Evolutionary conservation across 1,140 invertebrate genomes (phyloP), one percentile per base, ranked within the genome.

Genomic region (Caenorhabditis latens): DNA sequence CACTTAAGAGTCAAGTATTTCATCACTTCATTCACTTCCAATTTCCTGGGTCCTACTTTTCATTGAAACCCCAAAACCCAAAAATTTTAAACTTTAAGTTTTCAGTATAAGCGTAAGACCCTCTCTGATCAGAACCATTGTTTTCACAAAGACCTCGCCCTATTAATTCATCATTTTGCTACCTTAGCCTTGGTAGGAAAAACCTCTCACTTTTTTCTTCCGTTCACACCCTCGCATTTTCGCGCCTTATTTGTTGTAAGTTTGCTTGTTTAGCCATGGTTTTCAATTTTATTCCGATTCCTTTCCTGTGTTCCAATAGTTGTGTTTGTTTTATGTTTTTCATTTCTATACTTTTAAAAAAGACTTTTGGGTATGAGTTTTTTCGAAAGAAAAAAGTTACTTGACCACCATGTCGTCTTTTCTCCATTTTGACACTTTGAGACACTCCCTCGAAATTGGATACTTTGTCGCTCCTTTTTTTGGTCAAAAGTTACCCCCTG

Each of bases 1-100:
- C 71, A 79, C 71, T 79, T 79, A 46, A 46, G 67, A 71, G 67
- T 71, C 67, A 71, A 71, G 67, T 71, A 79, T 79, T 79, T 79
- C 71, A 50, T 79, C 71, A 79, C 71, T 79, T 79, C 67, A 75
- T 67, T 43, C 71, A 50, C 42, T 58, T 58, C 24, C 43, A n/a
- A 46, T 13, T 50, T 79, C 21, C 43, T 71, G 4, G 24, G 13
- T 63, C 32, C 1, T 2, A n/a, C n/a, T n/a, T n/a, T n/a, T n/a
- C n/a, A 21, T 7, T n/a, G 8, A 75, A 40, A 75, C 9, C 11
- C 21, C 50, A 11, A 40, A 46, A 8, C n/a, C 14, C 63, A 75
- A 32, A 75, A 6, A 24, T 75, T 43, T 21, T 7, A 5, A 5
- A 58, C 55, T 58, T 58, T 58, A 19, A 32, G 32, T 32, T 32